Evolutionary conservation across 2,888 invertebrate genomes (phyloP), one percentile per base, ranked within the genome.

Genomic region (Odontocerum albicorne): DNA sequence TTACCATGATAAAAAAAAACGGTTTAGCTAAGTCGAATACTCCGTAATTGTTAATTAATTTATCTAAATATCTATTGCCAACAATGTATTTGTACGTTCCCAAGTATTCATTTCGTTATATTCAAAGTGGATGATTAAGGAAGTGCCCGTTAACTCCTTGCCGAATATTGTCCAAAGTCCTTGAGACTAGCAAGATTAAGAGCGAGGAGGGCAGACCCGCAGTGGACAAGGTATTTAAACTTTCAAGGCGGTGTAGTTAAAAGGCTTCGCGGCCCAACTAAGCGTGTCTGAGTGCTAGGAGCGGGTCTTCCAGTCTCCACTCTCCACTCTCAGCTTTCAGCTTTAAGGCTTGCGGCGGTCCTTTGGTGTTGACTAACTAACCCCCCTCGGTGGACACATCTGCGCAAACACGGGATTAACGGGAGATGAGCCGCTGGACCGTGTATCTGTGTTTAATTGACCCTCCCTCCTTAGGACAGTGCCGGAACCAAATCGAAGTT

Each of bases 231-330:
- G 52, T 52, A 35, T 45, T 42, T 44, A 52, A 52, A 52, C 67
- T 66, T 62, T 55, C 60, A 65, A 62, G 55, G 57, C 61, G 64
- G 55, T 55, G 66, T 65, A 63, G 63, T 59, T 59, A 55, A 58
- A 58, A 66, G 65, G 64, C 68, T 67, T 70, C 71, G 72, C 73
- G 73, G 70, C 70, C 71, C 71, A 71, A 71, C 72, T 69, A 65
- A 66, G 65, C 66, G 64, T 65, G 63, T 59, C 59, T 59, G 55
- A 59, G 59, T 55, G 51, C 50, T 40, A 35, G 12, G 52, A 39
- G 44, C 21, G 53, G 53, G 46, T n/a, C n/a, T n/a, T n/a, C n/a
- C n/a, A n/a, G n/a, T n/a, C n/a, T n/a, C n/a, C n/a, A n/a, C n/a
- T n/a, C n/a, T n/a, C n/a, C n/a, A n/a, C n/a, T n/a, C n/a, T n/a